A percentile compares a stretch with the other conserved stretches of the same genome.
phyloP scores from a whole-genome alignment of 1,140 invertebrate species.

The Leptinotarsa texana region DNA sequence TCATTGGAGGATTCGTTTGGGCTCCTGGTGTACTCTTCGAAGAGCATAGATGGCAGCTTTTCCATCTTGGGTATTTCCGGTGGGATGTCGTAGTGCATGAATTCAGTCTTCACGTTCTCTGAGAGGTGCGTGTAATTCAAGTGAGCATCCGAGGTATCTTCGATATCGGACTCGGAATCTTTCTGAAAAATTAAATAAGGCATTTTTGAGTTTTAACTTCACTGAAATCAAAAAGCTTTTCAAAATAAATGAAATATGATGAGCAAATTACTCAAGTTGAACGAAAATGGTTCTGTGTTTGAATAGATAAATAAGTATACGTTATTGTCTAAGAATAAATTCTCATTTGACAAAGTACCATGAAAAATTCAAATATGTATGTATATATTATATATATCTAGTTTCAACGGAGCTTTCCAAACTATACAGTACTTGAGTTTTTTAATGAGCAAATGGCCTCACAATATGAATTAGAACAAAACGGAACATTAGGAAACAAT shows the following conservation, averaged over 20 bases:
- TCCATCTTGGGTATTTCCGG: constrained; percentile 45
- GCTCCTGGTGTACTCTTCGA: constrained; percentile 40
- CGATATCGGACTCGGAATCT: constrained; percentile 52
- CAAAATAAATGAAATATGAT: too few relatives aligned
- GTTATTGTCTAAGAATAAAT: too few relatives aligned
- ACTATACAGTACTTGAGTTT: too few relatives aligned
- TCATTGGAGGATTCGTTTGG: neutral
- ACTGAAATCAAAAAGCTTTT: too few relatives aligned
- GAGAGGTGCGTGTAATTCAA: constrained; percentile 31
- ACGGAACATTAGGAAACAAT: too few relatives aligned
- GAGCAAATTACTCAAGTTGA: neutral
- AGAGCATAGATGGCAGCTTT: constrained; percentile 43
- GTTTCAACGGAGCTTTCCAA: too few relatives aligned
- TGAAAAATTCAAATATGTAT: too few relatives aligned
- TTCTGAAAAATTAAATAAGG: constrained; percentile 41
- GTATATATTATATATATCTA: too few relatives aligned
- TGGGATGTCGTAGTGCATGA: constrained; percentile 42
- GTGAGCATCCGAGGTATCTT: constrained; percentile 43
- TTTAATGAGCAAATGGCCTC: too few relatives aligned
- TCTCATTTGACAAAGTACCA: too few relatives aligned
- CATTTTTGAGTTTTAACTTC: too few relatives aligned
- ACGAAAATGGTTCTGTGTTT: neutral
- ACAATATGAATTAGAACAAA: too few relatives aligned
- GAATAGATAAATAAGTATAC: neutral
- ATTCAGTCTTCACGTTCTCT: constrained; percentile 46